Evolutionary conservation across 1,140 invertebrate species (phyloP), one percentile per base, ranked within the genome.

Genomic region (Drosophila bocqueti): DNA sequence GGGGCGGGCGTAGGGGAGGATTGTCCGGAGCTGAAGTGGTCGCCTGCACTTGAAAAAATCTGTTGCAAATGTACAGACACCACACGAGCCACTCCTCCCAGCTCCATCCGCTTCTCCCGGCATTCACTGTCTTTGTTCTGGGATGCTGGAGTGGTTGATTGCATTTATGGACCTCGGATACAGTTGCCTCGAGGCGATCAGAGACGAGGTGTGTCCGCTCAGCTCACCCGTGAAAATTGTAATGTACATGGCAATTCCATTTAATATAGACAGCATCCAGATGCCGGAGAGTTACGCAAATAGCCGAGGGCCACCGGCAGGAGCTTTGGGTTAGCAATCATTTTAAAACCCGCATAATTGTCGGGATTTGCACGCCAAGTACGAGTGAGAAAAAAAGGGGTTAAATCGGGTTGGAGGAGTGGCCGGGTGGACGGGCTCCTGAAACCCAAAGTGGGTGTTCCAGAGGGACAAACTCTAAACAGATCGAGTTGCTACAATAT

Each of bases 331-430:
- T 81, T 76, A 80, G 75, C 82, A 85, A 86, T 86, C 72, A 77
- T 81, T 87, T 87, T 78, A 89, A 86, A 89, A 90, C 85, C 84
- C 84, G 84, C 85, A 89, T 89, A 89, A 89, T 89, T 89, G 84
- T 90, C 84, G 68, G 81, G 84, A 89, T 89, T 89, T 89, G 84
- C 84, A 89, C 84, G 85, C 85, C 85, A 66, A 66, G 11, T 57
- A 50, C 69, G 57, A 47, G 60, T 45, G 52, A 52, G 62, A 46
- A 26, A 61, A 63, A 57, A 81, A 47, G 49, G 79, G 63, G 63
- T 63, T 75, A 50, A 55, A 36, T 64, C 42, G 75, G 38, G 16
- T 67, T 54, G n/a, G 29, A 58, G 73, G 76, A 75, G 68, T 72
- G 57, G 34, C 47, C 26, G 67, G 63, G 21, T 62, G 57, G 36